These are phyloP conservation scores for Argyrosomus regius DNA, from an alignment of 2,797 vertebrate species.

Conservation along the genomic window DNA sequence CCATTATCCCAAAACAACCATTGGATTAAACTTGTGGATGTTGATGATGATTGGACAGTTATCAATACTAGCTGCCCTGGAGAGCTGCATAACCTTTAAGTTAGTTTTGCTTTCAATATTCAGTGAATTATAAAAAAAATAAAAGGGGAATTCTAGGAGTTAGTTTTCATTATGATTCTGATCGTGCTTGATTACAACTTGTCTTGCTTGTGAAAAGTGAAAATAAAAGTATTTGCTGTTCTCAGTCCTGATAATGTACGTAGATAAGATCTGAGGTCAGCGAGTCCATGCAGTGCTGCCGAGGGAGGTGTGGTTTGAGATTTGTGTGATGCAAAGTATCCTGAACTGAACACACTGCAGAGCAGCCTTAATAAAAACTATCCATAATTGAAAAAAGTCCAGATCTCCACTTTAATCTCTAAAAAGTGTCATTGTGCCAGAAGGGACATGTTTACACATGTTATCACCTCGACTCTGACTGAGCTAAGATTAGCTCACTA, in stretches of 20 bases:
- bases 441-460: neutral
- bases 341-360: neutral
- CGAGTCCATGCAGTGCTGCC: neutral
- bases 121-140: neutral
- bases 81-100: neutral
- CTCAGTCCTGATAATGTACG: neutral
- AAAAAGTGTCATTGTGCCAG: constrained; percentile 1
- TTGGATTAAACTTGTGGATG: neutral
- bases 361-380: neutral
- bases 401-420: neutral
- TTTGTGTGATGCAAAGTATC: neutral
- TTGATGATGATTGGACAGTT: neutral
- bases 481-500: constrained; percentile 12
- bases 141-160: neutral
- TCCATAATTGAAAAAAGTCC: neutral
- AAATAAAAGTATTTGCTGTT: constrained; percentile 37
- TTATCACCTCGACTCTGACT: constrained; percentile 8
- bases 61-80: neutral
- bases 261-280: constrained; percentile 17
- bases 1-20: neutral
- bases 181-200: too few species aligned
- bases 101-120: neutral
- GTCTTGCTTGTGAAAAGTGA: constrained; percentile 25
- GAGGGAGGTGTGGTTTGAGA: neutral
- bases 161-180: neutral